Evolutionary conservation across 2,113 vertebrate species (phyloP).

Genomic region (Meleagris gallopavo): DNA sequence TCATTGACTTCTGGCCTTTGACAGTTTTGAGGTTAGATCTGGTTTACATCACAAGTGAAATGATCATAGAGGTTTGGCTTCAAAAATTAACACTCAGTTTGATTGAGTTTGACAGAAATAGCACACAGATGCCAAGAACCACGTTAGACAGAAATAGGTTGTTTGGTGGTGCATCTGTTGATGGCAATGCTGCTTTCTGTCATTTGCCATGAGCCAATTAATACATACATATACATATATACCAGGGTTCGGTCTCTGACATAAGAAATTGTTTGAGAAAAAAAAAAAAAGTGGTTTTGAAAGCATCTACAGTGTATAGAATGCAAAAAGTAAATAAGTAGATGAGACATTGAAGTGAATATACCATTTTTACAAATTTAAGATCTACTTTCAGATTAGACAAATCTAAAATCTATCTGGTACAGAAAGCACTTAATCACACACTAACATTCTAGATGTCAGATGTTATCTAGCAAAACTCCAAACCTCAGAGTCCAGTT

Average conservation of each 20-base stretch:
- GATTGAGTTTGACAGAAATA: slow-evolving; percentile 86
- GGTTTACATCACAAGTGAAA: slow-evolving; percentile 85
- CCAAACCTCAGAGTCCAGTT: background rate
- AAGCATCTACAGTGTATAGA: background rate
- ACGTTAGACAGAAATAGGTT: slow-evolving; percentile 81
- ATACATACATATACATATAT: background rate
- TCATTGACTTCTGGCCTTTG: slow-evolving; percentile 85
- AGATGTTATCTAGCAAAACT: background rate
- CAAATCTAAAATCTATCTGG: background rate
- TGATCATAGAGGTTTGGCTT: slow-evolving; percentile 83
- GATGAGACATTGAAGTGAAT: background rate
- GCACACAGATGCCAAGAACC: slow-evolving; percentile 81
- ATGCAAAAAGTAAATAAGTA: background rate
- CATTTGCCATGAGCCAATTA: slow-evolving; percentile 63
- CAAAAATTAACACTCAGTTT: slow-evolving; percentile 84
- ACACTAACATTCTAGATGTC: background rate
- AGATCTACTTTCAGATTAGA: background rate
- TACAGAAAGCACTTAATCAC: background rate
- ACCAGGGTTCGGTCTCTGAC: slow-evolving; percentile 45
- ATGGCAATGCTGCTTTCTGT: slow-evolving; percentile 57
- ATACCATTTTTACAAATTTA: background rate
- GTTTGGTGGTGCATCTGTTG: slow-evolving; percentile 81
- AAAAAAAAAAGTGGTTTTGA: background rate
- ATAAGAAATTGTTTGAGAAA: slow-evolving; percentile 28
- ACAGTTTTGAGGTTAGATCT: slow-evolving; percentile 81